Evolutionary conservation across 2,888 invertebrate genomes (phyloP).

Genomic region (Bruchidius siliquastri): DNA sequence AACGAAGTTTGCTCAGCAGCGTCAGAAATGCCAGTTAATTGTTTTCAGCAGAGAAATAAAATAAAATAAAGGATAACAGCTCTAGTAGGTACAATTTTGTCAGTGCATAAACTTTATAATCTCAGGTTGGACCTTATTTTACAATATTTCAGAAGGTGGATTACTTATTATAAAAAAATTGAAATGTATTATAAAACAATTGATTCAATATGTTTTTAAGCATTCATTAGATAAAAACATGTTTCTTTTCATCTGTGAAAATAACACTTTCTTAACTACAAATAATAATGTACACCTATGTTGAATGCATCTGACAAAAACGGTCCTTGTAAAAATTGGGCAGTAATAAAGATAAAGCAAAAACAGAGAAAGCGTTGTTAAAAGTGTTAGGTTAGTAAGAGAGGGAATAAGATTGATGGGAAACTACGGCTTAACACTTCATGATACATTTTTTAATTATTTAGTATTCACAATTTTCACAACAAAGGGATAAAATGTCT

Average conservation of each 20-base stretch:
- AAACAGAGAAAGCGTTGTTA: background rate
- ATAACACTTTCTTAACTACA: no score
- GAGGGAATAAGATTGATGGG: constrained; percentile 25
- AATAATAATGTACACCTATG: no score
- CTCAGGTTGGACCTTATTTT: no score
- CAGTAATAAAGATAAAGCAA: background rate
- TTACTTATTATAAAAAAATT: no score
- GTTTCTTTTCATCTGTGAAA: no score
- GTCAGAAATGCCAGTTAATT: background rate
- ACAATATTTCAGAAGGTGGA: no score
- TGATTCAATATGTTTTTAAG: no score
- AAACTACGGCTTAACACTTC: constrained; percentile 45
- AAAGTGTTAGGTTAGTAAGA: constrained; percentile 11
- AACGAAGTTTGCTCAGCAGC: constrained; percentile 10
- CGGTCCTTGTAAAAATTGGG: background rate
- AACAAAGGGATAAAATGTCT: constrained; percentile 24
- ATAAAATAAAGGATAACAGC: background rate
- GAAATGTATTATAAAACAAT: no score
- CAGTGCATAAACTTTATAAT: background rate
- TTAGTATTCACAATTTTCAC: constrained; percentile 22
- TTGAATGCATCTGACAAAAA: background rate
- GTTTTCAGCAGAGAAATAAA: background rate
- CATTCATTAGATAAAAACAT: no score
- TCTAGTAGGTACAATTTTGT: background rate
- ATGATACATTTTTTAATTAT: constrained; percentile 33